Percentiles rank a stretch among this genome's conserved stretches.
These are phyloP conservation scores for Mactromeris polynyma DNA, from an alignment of 2,888 invertebrate genomes.

Conservation along the genomic window DNA sequence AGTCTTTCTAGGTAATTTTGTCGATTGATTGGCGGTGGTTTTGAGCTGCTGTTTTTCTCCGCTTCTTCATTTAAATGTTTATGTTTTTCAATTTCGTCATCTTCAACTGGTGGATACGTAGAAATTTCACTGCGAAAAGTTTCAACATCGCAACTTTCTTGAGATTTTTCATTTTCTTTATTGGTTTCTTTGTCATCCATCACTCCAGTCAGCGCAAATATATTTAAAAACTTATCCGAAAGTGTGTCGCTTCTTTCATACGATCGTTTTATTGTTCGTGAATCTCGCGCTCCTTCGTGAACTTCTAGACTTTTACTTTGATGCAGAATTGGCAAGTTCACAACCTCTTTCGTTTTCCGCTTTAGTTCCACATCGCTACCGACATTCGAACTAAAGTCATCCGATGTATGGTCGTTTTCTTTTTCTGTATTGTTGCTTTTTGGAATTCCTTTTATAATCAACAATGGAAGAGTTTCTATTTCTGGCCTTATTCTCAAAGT, in stretches of 20 bases:
- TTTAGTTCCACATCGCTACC: neutral
- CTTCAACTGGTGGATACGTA: constrained; percentile 55
- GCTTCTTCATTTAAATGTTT: constrained; percentile 59
- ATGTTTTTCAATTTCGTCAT: constrained; percentile 57
- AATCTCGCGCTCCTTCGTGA: constrained; percentile 7
- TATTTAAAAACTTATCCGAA: neutral
- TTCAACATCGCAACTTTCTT: neutral
- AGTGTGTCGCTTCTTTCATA: constrained; percentile 15
- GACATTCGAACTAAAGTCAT: neutral
- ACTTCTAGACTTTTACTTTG: neutral
- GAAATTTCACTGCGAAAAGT: constrained; percentile 28
- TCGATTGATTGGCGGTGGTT: constrained; percentile 28
- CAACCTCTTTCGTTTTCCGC: neutral
- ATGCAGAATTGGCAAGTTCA: constrained; percentile 11
- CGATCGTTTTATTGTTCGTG: constrained; percentile 27
- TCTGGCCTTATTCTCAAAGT: neutral
- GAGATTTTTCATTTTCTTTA: neutral
- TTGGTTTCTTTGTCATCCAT: neutral
- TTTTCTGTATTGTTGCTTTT: neutral
- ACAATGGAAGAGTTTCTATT: neutral
- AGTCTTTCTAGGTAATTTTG: constrained; percentile 52
- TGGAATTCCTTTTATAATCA: neutral
- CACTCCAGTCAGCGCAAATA: constrained; percentile 1
- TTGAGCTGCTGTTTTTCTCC: constrained; percentile 47
- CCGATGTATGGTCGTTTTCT: neutral